Conservation (phyloP, 2,113 vertebrate species). For the Oreochromis niloticus region DNA sequence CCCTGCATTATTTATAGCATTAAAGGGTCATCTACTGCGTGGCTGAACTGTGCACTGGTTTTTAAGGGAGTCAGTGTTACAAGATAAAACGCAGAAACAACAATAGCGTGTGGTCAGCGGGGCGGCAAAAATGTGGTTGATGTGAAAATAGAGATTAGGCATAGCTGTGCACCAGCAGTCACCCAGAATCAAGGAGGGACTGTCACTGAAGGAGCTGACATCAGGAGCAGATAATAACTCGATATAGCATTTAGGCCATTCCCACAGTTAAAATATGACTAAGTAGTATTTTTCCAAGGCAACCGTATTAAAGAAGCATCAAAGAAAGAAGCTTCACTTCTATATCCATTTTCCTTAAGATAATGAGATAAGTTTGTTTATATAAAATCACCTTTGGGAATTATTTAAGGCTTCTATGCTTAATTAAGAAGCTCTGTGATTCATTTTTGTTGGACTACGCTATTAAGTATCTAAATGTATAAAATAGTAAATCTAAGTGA, state of each 20-base stretch:
- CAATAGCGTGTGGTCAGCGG: slow-evolving; percentile 7
- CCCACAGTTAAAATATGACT: neutral
- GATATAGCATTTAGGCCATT: neutral
- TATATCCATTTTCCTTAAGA: neutral
- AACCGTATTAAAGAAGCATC: neutral
- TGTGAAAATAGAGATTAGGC: slow-evolving; percentile 19
- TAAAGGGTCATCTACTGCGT: neutral
- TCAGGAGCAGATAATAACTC: neutral
- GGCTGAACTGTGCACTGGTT: neutral
- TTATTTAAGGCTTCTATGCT: neutral
- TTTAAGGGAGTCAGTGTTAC: neutral
- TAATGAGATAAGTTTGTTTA: neutral
- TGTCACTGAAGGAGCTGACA: neutral
- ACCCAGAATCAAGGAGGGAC: neutral
- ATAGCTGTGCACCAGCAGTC: slow-evolving; percentile 7
- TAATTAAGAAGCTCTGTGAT: neutral
- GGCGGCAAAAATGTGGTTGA: slow-evolving; percentile 10
- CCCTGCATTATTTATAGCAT: neutral
- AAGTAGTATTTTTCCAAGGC: neutral
- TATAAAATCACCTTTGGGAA: neutral
- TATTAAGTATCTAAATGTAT: neutral
- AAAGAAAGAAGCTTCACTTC: neutral
- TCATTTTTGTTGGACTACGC: neutral
- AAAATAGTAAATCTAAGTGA: neutral
- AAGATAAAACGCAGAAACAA: neutral